These are phyloP conservation scores for Drosophila chauvacae DNA, from an alignment of 1,140 invertebrate genomes.

Conservation along the genomic window DNA sequence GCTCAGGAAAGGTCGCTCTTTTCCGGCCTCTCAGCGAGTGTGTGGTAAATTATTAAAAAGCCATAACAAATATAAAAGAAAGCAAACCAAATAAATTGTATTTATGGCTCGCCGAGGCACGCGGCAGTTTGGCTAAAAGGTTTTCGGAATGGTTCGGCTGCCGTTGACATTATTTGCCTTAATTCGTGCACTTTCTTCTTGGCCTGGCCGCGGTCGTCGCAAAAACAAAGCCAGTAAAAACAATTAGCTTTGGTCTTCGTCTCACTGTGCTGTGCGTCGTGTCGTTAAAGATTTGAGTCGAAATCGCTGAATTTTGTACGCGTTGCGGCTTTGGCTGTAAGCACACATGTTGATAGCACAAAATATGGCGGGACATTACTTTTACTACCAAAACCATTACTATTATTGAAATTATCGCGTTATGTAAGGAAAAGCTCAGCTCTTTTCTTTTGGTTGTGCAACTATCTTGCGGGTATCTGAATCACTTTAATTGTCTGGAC, in stretches of 20 bases:
- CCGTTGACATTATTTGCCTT: conserved; percentile 67
- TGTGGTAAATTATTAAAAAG: conserved; percentile 74
- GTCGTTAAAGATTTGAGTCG: conserved; percentile 68
- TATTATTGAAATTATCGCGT: conserved; percentile 53
- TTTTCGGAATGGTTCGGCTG: conserved; percentile 36
- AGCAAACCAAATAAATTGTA: conserved; percentile 78
- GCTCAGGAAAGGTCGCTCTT: conserved; percentile 20
- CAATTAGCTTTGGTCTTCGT: conserved; percentile 60
- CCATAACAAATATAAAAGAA: conserved; percentile 71
- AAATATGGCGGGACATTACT: conserved; percentile 59
- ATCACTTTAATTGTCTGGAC: conserved; percentile 63
- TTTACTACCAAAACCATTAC: conserved; percentile 36
- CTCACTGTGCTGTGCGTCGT: conserved; percentile 12
- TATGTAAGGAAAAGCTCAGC: conserved; percentile 56
- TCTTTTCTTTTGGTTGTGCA: conserved; percentile 66
- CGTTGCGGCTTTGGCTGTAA: conserved; percentile 61
- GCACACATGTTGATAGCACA: conserved; percentile 39
- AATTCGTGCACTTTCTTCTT: conserved; percentile 77
- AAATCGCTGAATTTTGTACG: conserved; percentile 56
- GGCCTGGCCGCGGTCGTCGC: conserved; percentile 25
- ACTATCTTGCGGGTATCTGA: conserved; percentile 53
- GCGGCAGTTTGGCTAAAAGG: conserved; percentile 65
- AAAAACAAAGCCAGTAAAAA: conserved; percentile 64
- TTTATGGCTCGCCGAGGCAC: conserved; percentile 70
- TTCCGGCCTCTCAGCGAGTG: conserved; percentile 14